phyloP scores from a whole-genome alignment of 2,888 invertebrate genomes.

The Chymomyza procnemis region DNA sequence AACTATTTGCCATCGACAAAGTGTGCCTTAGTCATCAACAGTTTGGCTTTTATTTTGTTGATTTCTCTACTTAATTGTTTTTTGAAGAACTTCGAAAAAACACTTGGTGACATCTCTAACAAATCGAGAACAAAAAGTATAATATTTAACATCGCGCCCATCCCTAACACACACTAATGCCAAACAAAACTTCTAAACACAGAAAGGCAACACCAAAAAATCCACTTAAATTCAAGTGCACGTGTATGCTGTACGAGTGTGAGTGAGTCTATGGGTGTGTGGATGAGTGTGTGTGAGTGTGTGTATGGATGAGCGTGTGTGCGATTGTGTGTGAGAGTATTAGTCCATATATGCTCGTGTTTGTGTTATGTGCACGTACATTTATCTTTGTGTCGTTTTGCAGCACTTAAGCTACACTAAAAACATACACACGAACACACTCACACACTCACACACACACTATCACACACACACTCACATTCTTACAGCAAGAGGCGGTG shows the following conservation, averaged over 20 bases:
- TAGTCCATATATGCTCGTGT: background rate
- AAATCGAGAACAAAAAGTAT: background rate
- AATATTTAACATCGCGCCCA: background rate
- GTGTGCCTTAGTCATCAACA: too few species aligned
- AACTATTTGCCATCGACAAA: too few species aligned
- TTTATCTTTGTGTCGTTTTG: constrained; percentile 71
- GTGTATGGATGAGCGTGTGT: background rate
- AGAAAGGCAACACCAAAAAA: constrained; percentile 48
- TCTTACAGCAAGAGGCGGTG: background rate
- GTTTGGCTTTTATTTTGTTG: too few species aligned
- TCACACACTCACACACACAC: constrained; percentile 4
- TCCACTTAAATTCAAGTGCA: constrained; percentile 64
- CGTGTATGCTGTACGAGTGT: constrained; percentile 16
- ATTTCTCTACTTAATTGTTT: too few species aligned
- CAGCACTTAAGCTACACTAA: constrained; percentile 68
- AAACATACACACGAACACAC: constrained; percentile 33
- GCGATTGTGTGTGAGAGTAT: constrained; percentile 4
- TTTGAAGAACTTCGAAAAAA: background rate
- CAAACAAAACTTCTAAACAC: constrained; percentile 30
- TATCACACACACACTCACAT: too few species aligned
- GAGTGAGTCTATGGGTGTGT: constrained; percentile 7
- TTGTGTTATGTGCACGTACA: constrained; percentile 54
- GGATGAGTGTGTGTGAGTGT: constrained; percentile 19
- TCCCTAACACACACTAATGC: background rate
- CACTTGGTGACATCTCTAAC: background rate